Percentiles rank a stretch among this genome's conserved stretches.
phyloP scores from a whole-genome alignment of 1,140 invertebrate species.

The Pseudachorutes palmiensis region DNA sequence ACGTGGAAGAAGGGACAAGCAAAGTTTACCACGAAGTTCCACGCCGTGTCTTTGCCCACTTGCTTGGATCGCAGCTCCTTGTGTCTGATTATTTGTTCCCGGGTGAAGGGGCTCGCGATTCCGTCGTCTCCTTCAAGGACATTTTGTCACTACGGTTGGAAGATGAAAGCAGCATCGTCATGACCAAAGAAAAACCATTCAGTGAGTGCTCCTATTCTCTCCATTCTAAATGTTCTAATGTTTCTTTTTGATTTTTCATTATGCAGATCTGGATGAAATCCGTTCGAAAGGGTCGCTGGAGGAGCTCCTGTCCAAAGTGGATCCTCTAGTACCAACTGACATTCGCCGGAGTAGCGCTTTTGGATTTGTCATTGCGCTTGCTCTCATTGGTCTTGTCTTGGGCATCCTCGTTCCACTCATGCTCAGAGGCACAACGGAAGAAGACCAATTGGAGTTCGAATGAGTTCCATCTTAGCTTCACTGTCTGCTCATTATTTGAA shows the following conservation, averaged over 20 bases:
- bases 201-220: constrained; percentile 13
- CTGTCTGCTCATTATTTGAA: no score
- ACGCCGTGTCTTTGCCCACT: constrained; percentile 59
- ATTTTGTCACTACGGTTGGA: constrained; percentile 58
- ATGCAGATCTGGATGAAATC: background rate
- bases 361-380: constrained; percentile 58
- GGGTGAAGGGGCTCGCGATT: constrained; percentile 66
- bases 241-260: background rate
- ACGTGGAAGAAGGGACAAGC: background rate
- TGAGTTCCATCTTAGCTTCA: no score
- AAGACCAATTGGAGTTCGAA: no score
- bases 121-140: constrained; percentile 61
- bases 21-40: constrained; percentile 59
- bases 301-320: constrained; percentile 29
- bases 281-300: constrained; percentile 32
- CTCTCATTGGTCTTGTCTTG: constrained; percentile 41
- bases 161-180: constrained; percentile 55
- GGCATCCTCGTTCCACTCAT: no score
- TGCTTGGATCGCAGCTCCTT: constrained; percentile 56
- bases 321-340: constrained; percentile 33
- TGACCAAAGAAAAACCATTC: constrained; percentile 43
- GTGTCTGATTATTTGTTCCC: constrained; percentile 77
- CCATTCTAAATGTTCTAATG: background rate
- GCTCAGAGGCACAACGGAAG: no score
- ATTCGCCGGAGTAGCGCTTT: constrained; percentile 50